Percentiles rank a stretch among this genome's conserved stretches.
Conservation (phyloP, 1,140 invertebrate genomes). For the Achatina immaculata region DNA sequence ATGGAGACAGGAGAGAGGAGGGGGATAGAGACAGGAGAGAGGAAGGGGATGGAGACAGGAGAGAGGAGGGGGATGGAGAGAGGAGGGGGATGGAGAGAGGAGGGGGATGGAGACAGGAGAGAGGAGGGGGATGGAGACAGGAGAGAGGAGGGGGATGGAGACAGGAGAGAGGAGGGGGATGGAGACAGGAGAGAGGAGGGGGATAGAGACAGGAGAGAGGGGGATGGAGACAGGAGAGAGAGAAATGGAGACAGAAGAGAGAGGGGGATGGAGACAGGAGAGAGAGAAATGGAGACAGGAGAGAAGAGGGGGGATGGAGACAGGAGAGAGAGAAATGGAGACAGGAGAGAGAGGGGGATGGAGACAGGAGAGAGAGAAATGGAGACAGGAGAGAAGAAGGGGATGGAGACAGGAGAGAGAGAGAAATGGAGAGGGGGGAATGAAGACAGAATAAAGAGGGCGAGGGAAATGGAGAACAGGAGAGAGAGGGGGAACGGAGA, state of each 20-base stretch:
- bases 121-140: background rate
- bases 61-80: background rate
- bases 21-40: background rate
- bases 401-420: background rate
- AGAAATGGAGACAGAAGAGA: background rate
- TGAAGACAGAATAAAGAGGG: background rate
- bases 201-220: background rate
- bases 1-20: background rate
- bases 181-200: background rate
- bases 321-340: background rate
- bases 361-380: background rate
- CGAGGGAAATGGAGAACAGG: background rate
- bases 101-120: background rate
- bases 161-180: background rate
- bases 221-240: background rate
- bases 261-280: background rate
- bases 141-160: background rate
- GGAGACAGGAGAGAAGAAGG: background rate
- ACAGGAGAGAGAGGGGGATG: background rate
- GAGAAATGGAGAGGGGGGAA: background rate
- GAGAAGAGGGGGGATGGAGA: slow-evolving; percentile 3
- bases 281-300: background rate
- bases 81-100: too few relatives aligned
- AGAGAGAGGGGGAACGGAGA: slow-evolving; percentile 10
- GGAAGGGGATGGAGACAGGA: background rate